Base-by-base conservation (phyloP, 2,888 invertebrate genomes). In the Rhagium mordax region DNA sequence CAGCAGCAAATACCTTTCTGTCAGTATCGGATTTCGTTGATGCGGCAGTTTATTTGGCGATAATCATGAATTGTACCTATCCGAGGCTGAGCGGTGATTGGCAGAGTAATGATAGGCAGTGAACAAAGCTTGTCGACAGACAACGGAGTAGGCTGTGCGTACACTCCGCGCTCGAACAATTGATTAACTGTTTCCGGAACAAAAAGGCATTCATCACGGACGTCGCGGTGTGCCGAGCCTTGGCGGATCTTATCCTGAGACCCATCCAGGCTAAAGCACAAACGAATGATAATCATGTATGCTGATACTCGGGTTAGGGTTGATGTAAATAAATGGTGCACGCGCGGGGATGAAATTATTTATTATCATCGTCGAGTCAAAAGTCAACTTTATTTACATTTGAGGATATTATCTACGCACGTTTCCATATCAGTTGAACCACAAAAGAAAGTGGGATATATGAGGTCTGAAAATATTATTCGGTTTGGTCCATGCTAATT, bases 171-270 rank as follows among this genome's bases (percentile, higher is more conserved):
- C 82, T 82, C 78, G 81, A 85, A 86, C 86, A 87, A 86, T 87
- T 87, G 87, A 87, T 87, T 87, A 86, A 86, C 86, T 83, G 87
- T 87, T 87, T 87, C 86, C 86, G 85, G 86, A 81, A 84, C 85
- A 82, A 84, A 84, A 83, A 83, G 82, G 84, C 86, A 87, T 87
- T 85, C 85, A 87, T 87, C 87, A 87, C 84, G 81, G 84, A 77
- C 80, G 79, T 80, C 79, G 79, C 79, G 75, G 70, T 71, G 73
- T 75, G 73, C 69, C 74, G 70, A 57, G 67, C 67, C 57, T 65
- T 47, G 67, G 57, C 49, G 72, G 61, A 29, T 53, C 65, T 70
- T 69, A 72, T 64, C 72, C 72, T 55, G 64, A 64, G 72, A 65
- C 72, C 57, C 60, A 59, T 48, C 65, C 65, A 60, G 69, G 33